Conservation (phyloP, 2,113 vertebrate species). For the Chlorodrepanis virens region DNA sequence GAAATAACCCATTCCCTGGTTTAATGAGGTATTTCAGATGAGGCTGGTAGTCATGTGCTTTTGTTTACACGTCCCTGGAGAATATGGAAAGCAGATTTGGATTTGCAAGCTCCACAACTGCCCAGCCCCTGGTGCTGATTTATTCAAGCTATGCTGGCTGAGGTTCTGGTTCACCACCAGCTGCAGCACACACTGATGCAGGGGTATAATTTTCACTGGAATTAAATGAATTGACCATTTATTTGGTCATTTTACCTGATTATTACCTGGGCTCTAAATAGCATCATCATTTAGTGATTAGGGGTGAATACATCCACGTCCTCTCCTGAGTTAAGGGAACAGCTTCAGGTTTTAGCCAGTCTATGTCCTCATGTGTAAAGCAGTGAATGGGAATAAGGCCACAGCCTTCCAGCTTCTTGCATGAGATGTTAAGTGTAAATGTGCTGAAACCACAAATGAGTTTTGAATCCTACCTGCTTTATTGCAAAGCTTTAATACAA, state of each 20-base stretch:
- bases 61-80: conserved; percentile 27
- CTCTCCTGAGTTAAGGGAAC: background rate
- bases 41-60: conserved; percentile 21
- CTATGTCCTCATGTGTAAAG: background rate
- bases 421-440: background rate
- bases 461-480: background rate
- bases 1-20: conserved; percentile 23
- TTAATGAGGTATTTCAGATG: conserved; percentile 55
- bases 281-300: background rate
- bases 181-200: background rate
- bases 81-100: background rate
- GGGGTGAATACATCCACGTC: rapidly evolving
- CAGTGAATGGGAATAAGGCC: background rate
- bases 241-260: background rate
- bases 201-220: background rate
- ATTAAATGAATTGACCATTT: background rate
- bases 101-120: background rate
- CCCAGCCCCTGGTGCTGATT: background rate
- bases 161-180: background rate
- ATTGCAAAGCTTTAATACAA: background rate
- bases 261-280: background rate
- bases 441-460: background rate
- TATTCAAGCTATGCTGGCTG: background rate
- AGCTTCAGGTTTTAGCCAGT: background rate
- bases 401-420: background rate